Evolutionary conservation across 2,113 vertebrate genomes (phyloP).

Genomic region (Zosterops borbonicus): DNA sequence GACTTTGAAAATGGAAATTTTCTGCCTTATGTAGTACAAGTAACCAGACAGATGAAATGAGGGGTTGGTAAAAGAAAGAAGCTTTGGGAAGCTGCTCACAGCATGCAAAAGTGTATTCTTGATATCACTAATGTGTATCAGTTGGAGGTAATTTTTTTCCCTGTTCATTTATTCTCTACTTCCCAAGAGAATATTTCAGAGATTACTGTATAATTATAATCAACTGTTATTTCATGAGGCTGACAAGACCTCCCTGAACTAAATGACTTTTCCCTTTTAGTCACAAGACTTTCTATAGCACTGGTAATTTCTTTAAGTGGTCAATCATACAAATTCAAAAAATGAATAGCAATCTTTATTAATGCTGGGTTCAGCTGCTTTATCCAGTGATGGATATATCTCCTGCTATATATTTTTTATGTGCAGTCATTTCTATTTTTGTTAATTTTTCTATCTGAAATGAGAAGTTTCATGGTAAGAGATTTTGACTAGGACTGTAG

Average conservation of each 20-base stretch:
- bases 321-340: slow-evolving; percentile 56
- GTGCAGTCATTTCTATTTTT: slow-evolving; percentile 5
- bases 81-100: neutral
- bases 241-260: slow-evolving; percentile 49
- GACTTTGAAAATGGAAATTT: neutral
- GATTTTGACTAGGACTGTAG: neutral
- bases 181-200: slow-evolving; percentile 44
- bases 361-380: slow-evolving; percentile 5
- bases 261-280: slow-evolving; percentile 46
- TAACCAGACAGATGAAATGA: neutral
- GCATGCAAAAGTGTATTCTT: neutral
- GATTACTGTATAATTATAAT: slow-evolving; percentile 64
- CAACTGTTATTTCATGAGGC: slow-evolving; percentile 54
- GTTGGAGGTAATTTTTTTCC: neutral
- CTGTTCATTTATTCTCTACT: slow-evolving; percentile 25
- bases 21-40: neutral
- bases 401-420: neutral
- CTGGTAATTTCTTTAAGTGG: slow-evolving; percentile 39
- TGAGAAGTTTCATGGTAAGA: neutral
- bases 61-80: neutral
- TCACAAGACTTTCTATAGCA: slow-evolving; percentile 21
- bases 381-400: neutral
- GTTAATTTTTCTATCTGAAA: neutral
- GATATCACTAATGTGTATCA: neutral
- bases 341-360: slow-evolving; percentile 35